Base-by-base conservation (phyloP, 2,888 invertebrate species). In the Ormyrus thymus region DNA sequence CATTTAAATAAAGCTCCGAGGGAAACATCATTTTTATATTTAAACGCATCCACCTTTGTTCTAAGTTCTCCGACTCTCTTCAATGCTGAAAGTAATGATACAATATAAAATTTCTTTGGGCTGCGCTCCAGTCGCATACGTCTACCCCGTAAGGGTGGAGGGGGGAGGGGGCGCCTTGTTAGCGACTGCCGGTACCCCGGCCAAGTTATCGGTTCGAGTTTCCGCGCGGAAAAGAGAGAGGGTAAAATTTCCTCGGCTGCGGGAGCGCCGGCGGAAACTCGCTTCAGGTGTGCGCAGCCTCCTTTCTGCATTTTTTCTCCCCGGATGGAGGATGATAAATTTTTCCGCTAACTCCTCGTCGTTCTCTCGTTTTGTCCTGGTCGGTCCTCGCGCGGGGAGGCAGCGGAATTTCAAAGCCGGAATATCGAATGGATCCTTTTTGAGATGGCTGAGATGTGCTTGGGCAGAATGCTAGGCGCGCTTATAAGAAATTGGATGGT, bases 41-140 rank as follows among this genome's bases (percentile, higher is more conserved):
- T 29, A 29, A 29, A 4, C 29, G 29, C 29, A 29, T 29, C 29
- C 4, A 3, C 29, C 29, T 29, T 29, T 29, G 4, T 29, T 29
- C 29, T 29, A 29, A 29, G 29, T 29, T 61, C 55, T 15, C 55
- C 81, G 61, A 72, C 66, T 29, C 58, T 62, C 53, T 55, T 10
- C 13, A 29, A 51, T 56, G 29, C 61, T 51, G 64, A 51, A 69
- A 76, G 71, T 78, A 76, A 76, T 81, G 83, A 81, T 58, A 81
- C 78, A 73, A 81, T 83, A 83, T 84, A 84, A 84, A 84, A 85
- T 86, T 86, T 81, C 84, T 83, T 82, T 79, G 82, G 81, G 53
- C 64, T 72, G 64, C 68, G 66, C 68, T 51, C 68, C 13, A 10
- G 6, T 13, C 65, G 43, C 65, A 11, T 10, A 29, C 13, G 29